These are phyloP conservation scores for Chaetorhynchus papuensis DNA, from an alignment of 2,113 vertebrate genomes.

Conservation along the genomic window DNA sequence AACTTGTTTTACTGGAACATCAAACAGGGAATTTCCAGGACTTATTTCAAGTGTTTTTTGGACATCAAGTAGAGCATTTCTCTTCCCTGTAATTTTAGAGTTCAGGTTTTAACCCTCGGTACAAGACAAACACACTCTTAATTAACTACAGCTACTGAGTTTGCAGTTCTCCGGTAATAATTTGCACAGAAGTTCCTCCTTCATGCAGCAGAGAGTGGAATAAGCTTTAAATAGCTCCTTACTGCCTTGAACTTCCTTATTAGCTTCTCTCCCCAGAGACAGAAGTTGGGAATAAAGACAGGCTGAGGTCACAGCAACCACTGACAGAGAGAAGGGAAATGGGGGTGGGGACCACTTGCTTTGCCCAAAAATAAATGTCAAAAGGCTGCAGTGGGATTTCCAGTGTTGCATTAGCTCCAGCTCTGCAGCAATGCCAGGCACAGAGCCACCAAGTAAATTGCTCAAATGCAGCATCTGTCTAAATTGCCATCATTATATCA, in stretches of 20 bases:
- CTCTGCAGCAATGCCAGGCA: not conserved
- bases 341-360: not conserved
- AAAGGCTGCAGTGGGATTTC: not conserved
- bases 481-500: not conserved
- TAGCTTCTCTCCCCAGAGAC: conserved; percentile 25
- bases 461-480: too few species aligned
- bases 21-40: conserved; percentile 23
- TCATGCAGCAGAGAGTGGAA: not conserved
- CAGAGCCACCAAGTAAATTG: not conserved
- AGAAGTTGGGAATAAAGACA: conserved; percentile 18
- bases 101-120: not conserved
- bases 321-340: not conserved
- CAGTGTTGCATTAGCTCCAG: not conserved
- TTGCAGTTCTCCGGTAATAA: not conserved
- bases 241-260: conserved; percentile 21
- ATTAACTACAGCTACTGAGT: conserved; percentile 2
- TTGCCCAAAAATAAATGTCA: not conserved
- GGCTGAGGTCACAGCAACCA: not conserved
- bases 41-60: not conserved
- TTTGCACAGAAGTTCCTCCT: conserved; percentile 15
- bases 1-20: conserved; percentile 23
- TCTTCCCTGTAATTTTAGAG: not conserved
- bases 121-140: conserved; percentile 10
- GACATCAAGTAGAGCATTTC: not conserved
- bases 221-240: conserved; percentile 48